These are phyloP conservation scores for Oligia fasciuncula DNA, from an alignment of 2,888 invertebrate genomes.

Conservation along the genomic window DNA sequence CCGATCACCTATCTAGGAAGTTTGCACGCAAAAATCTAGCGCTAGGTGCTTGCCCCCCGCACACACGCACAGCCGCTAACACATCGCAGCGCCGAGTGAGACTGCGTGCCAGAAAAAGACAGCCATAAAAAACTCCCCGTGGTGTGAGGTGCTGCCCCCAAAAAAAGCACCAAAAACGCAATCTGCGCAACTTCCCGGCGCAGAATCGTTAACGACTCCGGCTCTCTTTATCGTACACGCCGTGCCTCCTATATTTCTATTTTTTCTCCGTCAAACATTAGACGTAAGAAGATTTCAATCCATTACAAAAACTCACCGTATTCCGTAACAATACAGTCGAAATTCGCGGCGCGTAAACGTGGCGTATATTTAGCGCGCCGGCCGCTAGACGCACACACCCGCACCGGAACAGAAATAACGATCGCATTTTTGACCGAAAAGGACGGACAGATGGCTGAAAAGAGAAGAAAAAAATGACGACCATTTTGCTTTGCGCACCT, in stretches of 20 bases:
- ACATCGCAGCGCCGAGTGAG: slow-evolving; percentile 77
- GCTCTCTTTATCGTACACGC: slow-evolving; percentile 90
- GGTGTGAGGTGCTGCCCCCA: slow-evolving; percentile 90
- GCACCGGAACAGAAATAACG: slow-evolving; percentile 90
- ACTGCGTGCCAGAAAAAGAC: slow-evolving; percentile 88
- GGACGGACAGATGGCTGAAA: slow-evolving; percentile 90
- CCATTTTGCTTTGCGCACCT: slow-evolving; percentile 90
- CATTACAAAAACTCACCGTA: slow-evolving; percentile 69
- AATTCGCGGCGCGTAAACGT: slow-evolving; percentile 60
- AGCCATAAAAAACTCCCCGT: slow-evolving; percentile 88
- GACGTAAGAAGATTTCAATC: slow-evolving; percentile 83
- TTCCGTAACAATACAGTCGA: slow-evolving; percentile 34
- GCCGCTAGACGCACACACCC: slow-evolving; percentile 86
- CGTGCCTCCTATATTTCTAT: slow-evolving; percentile 90
- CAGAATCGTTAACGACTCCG: slow-evolving; percentile 91
- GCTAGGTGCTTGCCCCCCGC: slow-evolving; percentile 86
- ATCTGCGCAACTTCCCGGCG: slow-evolving; percentile 91
- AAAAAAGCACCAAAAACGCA: slow-evolving; percentile 91
- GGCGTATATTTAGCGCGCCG: slow-evolving; percentile 80
- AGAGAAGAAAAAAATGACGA: slow-evolving; percentile 90
- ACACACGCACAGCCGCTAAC: slow-evolving; percentile 74
- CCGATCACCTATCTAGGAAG: slow-evolving; percentile 87
- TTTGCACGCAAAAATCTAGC: slow-evolving; percentile 89
- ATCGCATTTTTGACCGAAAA: slow-evolving; percentile 91
- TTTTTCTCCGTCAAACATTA: slow-evolving; percentile 87